phyloP scores from a whole-genome alignment of 2,113 vertebrate genomes.

The Mobula birostris region DNA sequence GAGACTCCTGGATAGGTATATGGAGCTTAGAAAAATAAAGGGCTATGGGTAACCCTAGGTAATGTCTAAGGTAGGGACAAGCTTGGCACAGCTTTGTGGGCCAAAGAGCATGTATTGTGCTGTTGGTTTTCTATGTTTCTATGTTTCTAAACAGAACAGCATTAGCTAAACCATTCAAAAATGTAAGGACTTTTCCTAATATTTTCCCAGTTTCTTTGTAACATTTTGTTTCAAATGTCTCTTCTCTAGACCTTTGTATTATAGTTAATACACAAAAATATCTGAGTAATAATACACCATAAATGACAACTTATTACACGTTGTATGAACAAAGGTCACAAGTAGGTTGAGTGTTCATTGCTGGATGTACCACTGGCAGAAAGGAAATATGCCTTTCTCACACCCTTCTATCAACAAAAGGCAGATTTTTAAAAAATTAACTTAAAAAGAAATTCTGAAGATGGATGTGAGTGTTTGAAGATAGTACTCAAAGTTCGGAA shows the following conservation, averaged over 20 bases:
- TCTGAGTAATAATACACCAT: not conserved
- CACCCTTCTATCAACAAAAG: not conserved
- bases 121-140: no score
- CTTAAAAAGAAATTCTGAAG: not conserved
- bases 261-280: not conserved
- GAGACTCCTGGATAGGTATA: no score
- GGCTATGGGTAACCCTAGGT: no score
- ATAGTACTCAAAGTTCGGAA: not conserved
- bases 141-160: no score
- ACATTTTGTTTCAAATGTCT: not conserved
- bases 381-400: not conserved
- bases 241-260: not conserved
- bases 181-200: not conserved
- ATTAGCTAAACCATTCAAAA: not conserved
- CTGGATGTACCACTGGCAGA: not conserved
- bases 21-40: no score
- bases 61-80: no score
- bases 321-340: not conserved
- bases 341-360: not conserved
- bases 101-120: no score
- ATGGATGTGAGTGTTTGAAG: not conserved
- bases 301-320: not conserved
- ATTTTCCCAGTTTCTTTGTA: not conserved
- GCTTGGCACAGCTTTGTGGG: no score
- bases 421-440: not conserved